These are phyloP conservation scores for Exaiptasia diaphana DNA, from an alignment of 64 coral and sea anemone species.

Conservation along the genomic window DNA sequence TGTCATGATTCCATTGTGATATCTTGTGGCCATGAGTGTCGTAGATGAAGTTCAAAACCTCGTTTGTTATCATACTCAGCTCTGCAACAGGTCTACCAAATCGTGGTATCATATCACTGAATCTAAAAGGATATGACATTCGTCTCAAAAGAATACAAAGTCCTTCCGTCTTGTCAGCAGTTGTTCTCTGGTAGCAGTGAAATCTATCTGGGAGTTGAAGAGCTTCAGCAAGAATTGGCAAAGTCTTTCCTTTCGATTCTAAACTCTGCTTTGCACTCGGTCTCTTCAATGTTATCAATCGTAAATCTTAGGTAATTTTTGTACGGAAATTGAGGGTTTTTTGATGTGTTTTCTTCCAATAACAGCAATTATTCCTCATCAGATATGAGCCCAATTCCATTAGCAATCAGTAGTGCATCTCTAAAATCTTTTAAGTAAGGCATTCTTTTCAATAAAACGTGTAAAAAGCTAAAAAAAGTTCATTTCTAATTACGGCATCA, in stretches of 20 bases:
- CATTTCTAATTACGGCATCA: not conserved
- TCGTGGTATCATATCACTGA: slow-evolving; percentile 26
- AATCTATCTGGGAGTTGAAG: slow-evolving; percentile 1
- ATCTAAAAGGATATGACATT: slow-evolving; percentile 19
- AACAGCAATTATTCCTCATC: not conserved
- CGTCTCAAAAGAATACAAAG: slow-evolving; percentile 1
- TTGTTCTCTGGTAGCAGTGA: not conserved
- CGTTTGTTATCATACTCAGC: slow-evolving; percentile 28
- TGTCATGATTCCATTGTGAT: not conserved
- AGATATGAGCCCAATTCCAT: not conserved
- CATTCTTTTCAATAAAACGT: too few species aligned
- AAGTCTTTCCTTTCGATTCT: slow-evolving; percentile 26
- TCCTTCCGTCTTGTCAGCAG: slow-evolving; percentile 1
- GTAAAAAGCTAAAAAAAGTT: not conserved
- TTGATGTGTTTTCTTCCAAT: not conserved
- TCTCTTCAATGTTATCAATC: slow-evolving; percentile 3
- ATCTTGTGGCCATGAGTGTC: not conserved
- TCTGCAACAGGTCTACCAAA: slow-evolving; percentile 25
- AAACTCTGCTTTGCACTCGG: slow-evolving; percentile 30
- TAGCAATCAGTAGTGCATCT: slow-evolving; percentile 11
- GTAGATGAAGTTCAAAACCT: slow-evolving; percentile 1
- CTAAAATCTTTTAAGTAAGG: slow-evolving; percentile 15
- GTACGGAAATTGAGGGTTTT: not conserved
- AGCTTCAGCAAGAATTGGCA: slow-evolving; percentile 6
- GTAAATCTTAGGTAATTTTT: not conserved